Evolutionary conservation across 2,797 vertebrate species (phyloP), one percentile per base, ranked within the genome.

Genomic region (Alcedo atthis): DNA sequence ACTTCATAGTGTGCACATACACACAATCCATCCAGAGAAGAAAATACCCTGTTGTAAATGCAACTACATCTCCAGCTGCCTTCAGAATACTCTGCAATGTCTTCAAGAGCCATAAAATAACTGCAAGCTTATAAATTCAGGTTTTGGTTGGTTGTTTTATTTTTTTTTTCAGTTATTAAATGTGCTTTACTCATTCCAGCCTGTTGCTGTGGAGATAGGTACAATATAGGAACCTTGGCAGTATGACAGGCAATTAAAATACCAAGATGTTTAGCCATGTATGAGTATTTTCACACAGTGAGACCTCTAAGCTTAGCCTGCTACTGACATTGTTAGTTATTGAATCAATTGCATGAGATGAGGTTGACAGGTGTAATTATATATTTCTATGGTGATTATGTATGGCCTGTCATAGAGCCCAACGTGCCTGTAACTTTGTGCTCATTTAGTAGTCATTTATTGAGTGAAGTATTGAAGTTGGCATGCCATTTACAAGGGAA

Each of bases 331-430:
- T 96, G 96, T 97, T 97, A 97, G 97, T 97, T 97, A 97, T 97
- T 97, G 97, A 98, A 98, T 98, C 98, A 98, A 96, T 98, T 98
- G 98, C 97, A 97, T 85, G 85, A 98, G 98, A 98, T 96, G 98
- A 97, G 95, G 97, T 96, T 98, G 98, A 98, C 98, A 98, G 98
- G 98, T 97, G 97, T 98, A 98, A 99, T 98, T 98, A 98, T 98
- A 95, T 97, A 98, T 98, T 98, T 98, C 96, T 97, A 15, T 97
- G 95, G 96, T 98, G 98, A 98, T 98, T 98, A 97, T 97, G 91
- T 96, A 96, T 85, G 94, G 94, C 96, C 95, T 98, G 97, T 98
- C 97, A 97, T 96, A 83, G 95, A 98, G 96, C 97, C 91, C 94
- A 97, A 97, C 94, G 76, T 97, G 95, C 87, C 96, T 97, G 96